Evolutionary conservation across 1,140 invertebrate species (phyloP), one percentile per base, ranked within the genome.

Genomic region (Lepidurus apus): DNA sequence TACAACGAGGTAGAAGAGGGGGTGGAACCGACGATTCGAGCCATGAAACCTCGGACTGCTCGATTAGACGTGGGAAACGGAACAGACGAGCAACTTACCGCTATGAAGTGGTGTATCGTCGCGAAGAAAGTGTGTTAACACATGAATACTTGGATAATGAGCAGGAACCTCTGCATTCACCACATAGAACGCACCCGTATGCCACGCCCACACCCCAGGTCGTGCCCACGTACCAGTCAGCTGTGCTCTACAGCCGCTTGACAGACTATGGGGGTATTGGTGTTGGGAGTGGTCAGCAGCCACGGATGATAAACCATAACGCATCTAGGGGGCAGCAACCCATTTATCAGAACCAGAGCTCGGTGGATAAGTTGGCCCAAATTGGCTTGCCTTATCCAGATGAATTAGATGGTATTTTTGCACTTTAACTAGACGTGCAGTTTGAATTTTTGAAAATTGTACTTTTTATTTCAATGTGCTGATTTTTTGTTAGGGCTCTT

Each of bases 31-130:
- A 43, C 74, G 79, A 73, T 76, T 73, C 79, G 77, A 75, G 78
- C 75, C 77, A 74, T 65, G 76, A 80, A 74, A 79, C 75, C 78
- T 77, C 79, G 42, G 77, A 81, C 75, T 82, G 81, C 76, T 81
- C 79, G 43, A 81, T 81, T 77, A 81, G 81, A 79, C 80, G 81
- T 53, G 80, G 81, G 78, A 79, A 78, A 74, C 81, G 78, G 45
- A 76, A 79, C 43, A 81, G 78, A 75, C 80, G 80, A 74, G 81
- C 81, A 24, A 81, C 82, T 78, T 82, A 82, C 80, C 81, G 81
- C 78, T 82, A 82, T 79, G 81, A 82, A 78, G 82, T 82, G 74
- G 82, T 82, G 47, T 82, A 82, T 74, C 80, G 81, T 73, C 81
- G 81, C 34, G 82, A 82, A 80, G 82, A 82, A 77, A 43, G 77